These are phyloP conservation scores for Alces alces DNA, from an alignment of 2,113 vertebrate species.

Conservation along the genomic window DNA sequence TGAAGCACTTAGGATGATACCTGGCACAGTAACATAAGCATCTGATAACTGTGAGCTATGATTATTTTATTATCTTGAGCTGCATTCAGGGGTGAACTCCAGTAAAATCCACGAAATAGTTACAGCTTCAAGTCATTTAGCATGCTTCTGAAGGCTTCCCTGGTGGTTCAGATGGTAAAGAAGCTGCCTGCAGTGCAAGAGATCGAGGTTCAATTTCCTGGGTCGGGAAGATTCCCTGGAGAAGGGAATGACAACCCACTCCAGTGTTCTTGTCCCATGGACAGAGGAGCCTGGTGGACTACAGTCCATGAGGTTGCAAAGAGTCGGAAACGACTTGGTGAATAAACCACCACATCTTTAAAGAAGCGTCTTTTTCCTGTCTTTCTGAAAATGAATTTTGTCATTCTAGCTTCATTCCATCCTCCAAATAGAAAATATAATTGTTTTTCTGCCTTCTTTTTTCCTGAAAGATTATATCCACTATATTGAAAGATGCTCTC, in stretches of 20 bases:
- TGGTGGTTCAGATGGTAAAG: not conserved
- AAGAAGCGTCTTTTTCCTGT: not conserved
- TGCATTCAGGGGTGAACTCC: not conserved
- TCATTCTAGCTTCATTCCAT: not conserved
- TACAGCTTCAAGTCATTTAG: not conserved
- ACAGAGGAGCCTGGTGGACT: not conserved
- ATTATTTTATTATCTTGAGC: not conserved
- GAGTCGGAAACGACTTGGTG: not conserved
- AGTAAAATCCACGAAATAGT: not conserved
- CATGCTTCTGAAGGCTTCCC: not conserved
- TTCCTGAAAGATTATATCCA: not conserved
- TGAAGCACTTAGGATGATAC: not conserved
- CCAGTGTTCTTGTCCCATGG: not conserved
- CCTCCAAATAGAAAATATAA: not conserved
- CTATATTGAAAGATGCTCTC: not conserved
- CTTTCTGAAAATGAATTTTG: not conserved
- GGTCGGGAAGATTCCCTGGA: not conserved
- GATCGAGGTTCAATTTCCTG: not conserved
- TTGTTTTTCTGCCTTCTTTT: not conserved
- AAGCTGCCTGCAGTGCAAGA: not conserved
- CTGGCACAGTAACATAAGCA: not conserved
- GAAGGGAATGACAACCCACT: not conserved
- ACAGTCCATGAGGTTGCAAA: not conserved
- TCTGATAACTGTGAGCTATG: not conserved
- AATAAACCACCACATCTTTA: not conserved